Evolutionary conservation across 23 tunicate species (phyloP).

Genomic region (Styela clava): DNA sequence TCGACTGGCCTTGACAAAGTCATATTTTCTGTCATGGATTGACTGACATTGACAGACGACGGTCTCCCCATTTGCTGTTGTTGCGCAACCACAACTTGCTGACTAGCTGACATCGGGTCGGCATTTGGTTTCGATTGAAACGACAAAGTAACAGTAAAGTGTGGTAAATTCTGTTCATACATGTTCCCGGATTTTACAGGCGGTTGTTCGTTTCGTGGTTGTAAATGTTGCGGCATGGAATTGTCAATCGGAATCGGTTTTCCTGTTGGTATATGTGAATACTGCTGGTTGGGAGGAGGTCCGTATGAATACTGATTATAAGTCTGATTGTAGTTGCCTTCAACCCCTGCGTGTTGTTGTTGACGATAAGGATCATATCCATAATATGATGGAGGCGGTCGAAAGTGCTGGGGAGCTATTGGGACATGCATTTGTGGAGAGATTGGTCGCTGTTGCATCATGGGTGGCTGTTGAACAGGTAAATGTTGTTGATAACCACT

Average conservation of each 20-base stretch:
- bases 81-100: neutral
- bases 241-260: neutral
- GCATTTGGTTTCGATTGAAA: constrained; percentile 17
- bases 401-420: neutral
- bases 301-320: neutral
- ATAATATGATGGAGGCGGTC: neutral
- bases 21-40: neutral
- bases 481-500: constrained; percentile 3
- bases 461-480: constrained; percentile 11
- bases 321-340: neutral
- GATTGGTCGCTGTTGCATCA: neutral
- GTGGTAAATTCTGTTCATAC: neutral
- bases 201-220: neutral
- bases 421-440: neutral
- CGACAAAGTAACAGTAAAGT: constrained; percentile 22
- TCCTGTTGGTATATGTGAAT: neutral
- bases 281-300: neutral
- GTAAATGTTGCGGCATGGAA: neutral
- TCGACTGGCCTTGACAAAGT: neutral
- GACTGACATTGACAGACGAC: neutral
- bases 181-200: neutral
- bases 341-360: neutral
- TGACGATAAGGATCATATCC: neutral
- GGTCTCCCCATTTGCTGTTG: neutral
- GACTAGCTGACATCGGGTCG: neutral